Conservation (phyloP, 2,113 vertebrate species). For the Elephas maximus region DNA sequence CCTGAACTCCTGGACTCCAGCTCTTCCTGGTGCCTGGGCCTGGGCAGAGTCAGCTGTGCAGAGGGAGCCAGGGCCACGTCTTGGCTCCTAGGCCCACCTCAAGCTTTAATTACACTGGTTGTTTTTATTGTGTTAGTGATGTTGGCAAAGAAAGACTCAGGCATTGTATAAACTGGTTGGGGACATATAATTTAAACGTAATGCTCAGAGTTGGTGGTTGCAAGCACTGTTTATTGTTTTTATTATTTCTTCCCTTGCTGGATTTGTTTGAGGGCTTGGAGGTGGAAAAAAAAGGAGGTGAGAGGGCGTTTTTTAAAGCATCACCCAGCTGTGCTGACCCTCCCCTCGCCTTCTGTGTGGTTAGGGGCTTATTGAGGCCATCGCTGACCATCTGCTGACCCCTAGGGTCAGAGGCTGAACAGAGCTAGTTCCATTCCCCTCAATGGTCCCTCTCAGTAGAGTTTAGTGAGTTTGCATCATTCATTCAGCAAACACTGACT, state of each 20-base stretch:
- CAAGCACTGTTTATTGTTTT: background rate
- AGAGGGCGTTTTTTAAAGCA: background rate
- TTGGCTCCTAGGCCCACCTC: background rate
- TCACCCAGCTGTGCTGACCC: rapidly evolving
- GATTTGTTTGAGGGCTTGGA: background rate
- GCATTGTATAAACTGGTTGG: rapidly evolving
- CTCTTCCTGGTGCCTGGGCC: background rate
- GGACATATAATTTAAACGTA: background rate
- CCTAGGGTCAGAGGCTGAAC: rapidly evolving
- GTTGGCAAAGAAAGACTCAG: background rate
- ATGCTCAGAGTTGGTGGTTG: background rate
- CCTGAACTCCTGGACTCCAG: background rate
- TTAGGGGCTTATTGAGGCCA: background rate
- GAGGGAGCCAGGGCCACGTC: background rate
- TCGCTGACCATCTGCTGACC: background rate
- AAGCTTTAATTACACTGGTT: background rate
- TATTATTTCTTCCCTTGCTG: background rate
- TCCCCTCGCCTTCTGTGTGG: background rate
- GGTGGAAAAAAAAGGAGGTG: background rate
- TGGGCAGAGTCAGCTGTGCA: background rate
- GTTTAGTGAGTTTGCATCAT: background rate
- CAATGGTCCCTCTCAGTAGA: background rate
- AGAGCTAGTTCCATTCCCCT: background rate
- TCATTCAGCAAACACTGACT: background rate
- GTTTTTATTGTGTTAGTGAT: background rate